Evolutionary conservation across 2,113 vertebrate genomes (phyloP), one percentile per base, ranked within the genome.

Genomic region (Crotophaga sulcirostris): DNA sequence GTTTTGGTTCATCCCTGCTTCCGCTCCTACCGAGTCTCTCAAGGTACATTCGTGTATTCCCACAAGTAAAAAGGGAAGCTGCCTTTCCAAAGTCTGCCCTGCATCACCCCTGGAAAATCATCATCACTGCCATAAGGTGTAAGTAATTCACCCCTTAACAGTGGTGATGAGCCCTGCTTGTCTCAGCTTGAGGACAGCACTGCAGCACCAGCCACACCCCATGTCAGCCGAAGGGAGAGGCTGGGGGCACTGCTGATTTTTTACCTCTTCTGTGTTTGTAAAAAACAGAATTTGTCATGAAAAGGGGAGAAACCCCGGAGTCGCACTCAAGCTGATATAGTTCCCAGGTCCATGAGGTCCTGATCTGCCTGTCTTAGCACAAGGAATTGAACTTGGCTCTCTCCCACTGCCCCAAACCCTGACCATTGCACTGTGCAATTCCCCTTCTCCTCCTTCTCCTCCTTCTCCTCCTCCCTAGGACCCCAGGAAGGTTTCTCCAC

Each of bases 81-180:
- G 87, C 19, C n/a, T 52, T 45, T 62, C 64, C 45, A 63, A 38
- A 68, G 45, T 25, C 14, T 79, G 28, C 28, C 52, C 31, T 62
- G 81, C 2, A 0, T 83, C 25, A 44, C 74, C 51, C 63, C 74
- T 13, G 68, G 52, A 58, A 93, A 88, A 67, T 19, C 78, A 34
- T 12, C 7, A 0, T 63, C 38, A 0, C 34, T 70, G 66, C 76
- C 40, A 31, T 2, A 8, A 34, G 77, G 55, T 0, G 0, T n/a
- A 7, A 45, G 81, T 3, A 67, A 38, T 40, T 42, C 58, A 55
- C 34, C 62, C 38, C 47, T 38, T 7, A 56, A 7, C 7, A 45
- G 3, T 33, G 85, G 45, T 5, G 14, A 25, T 14, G 47, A 62
- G 60, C 25, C 16, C 68, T 38, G 63, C 49, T 60, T 0, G 0